These are phyloP conservation scores for Drosophila baimaii DNA, from an alignment of 1,140 invertebrate species.

Conservation along the genomic window DNA sequence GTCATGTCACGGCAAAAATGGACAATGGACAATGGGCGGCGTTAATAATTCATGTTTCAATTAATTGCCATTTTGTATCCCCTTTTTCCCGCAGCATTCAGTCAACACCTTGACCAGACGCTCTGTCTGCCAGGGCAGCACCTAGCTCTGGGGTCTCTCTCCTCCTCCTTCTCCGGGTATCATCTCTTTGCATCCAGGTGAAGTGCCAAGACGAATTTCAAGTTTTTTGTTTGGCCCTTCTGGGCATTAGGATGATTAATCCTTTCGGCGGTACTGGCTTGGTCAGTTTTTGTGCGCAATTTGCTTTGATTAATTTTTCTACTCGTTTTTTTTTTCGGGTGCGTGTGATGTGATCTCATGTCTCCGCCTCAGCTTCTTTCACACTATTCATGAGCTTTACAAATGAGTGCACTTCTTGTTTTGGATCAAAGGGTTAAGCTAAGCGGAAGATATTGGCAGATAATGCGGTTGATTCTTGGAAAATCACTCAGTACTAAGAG, in stretches of 20 bases:
- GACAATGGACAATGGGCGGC: constrained; percentile 75
- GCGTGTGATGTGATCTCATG: constrained; percentile 58
- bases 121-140: constrained; percentile 26
- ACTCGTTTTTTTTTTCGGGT: constrained; percentile 13
- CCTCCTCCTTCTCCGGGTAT: constrained; percentile 11
- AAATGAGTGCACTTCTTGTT: constrained; percentile 51
- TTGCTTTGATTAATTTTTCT: constrained; percentile 77
- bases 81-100: constrained; percentile 48
- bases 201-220: constrained; percentile 81
- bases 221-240: constrained; percentile 63
- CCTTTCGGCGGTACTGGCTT: constrained; percentile 55
- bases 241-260: constrained; percentile 72
- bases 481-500: background rate
- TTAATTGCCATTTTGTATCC: constrained; percentile 83
- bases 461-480: constrained; percentile 1
- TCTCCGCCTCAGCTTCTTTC: constrained; percentile 37
- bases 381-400: constrained; percentile 61
- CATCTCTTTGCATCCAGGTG: constrained; percentile 33
- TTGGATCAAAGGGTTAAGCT: constrained; percentile 44
- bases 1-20: constrained; percentile 66
- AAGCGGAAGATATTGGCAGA: constrained; percentile 29
- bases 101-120: constrained; percentile 77
- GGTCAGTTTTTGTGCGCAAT: constrained; percentile 78
- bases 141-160: constrained; percentile 6
- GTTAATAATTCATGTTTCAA: constrained; percentile 84